Conservation (phyloP, 2,888 invertebrate species). For the Lithophane leautieri region DNA sequence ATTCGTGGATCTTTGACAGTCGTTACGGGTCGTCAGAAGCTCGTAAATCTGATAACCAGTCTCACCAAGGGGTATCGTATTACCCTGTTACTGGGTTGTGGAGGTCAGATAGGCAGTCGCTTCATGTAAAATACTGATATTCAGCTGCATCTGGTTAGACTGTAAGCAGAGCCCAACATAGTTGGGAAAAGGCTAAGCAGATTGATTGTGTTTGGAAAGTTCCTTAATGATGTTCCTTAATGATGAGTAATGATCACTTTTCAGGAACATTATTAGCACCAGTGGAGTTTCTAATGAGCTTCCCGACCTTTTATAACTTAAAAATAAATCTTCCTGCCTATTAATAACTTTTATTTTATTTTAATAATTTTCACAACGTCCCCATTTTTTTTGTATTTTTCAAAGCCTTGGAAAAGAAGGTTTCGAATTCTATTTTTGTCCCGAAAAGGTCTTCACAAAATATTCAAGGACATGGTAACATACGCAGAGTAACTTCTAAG, state of each 20-base stretch:
- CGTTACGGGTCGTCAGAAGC: no score
- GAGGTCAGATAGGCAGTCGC: no score
- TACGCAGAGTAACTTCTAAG: constrained; percentile 17
- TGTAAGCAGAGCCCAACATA: no score
- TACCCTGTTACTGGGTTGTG: no score
- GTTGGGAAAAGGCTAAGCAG: no score
- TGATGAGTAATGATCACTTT: constrained; percentile 4
- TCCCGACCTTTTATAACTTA: background rate
- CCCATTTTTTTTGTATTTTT: background rate
- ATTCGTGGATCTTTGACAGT: no score
- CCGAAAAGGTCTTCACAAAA: constrained; percentile 22
- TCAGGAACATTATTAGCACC: background rate
- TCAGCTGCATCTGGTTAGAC: no score
- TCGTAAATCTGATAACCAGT: no score
- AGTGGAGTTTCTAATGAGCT: background rate
- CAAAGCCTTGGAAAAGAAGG: background rate
- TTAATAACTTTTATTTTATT: background rate
- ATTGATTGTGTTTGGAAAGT: background rate
- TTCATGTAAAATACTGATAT: no score
- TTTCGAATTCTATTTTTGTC: constrained; percentile 14
- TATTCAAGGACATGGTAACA: constrained; percentile 26
- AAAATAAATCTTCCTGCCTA: background rate
- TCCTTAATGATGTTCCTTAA: background rate
- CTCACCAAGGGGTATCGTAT: no score
- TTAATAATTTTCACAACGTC: constrained; percentile 9